Evolutionary conservation across 2,113 vertebrate genomes (phyloP), one percentile per base, ranked within the genome.

Genomic region (Platichthys stellatus): DNA sequence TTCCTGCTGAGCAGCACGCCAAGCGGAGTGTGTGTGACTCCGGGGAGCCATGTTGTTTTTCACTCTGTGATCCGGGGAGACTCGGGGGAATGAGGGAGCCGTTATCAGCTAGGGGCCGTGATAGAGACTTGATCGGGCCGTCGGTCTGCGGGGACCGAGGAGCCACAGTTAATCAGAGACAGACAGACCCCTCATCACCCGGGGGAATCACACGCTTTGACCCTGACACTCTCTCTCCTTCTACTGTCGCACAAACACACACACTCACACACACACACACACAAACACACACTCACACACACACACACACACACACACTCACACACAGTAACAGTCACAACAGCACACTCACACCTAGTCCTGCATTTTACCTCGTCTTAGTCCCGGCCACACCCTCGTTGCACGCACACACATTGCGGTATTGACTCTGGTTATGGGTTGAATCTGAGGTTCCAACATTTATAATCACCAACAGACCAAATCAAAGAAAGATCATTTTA

Each of bases 161-260:
- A 91, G 87, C 89, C 80, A 69, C 65, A 93, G 93, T 92, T 93
- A 94, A 95, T 95, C 93, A 94, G 93, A 93, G 87, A 76, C 85
- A 90, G 90, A 93, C 92, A 92, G 91, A 91, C 90, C 90, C 89
- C 81, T 90, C 83, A 76, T 84, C 78, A 89, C 93, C 90, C 89
- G 11, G 61, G 90, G 93, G 93, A 94, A 71, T 90, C 79, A 77
- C 70, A 74, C 76, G 59, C 78, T 54, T 70, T 40, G 76, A 83
- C 88, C 87, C 89, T 47, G 77, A 84, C 83, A 70, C 76, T 74
- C 76, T 51, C 76, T 64, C 76, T 64, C 64, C 62, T 38, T 12
- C 38, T 69, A 63, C 74, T 47, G 74, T 80, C 77, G 69, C 80
- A 82, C 81, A 76, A n/a, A 40, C 47, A 31, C 81, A 79, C 45